Base-by-base conservation (phyloP, 2,888 invertebrate species). In the Coelinius sp. region DNA sequence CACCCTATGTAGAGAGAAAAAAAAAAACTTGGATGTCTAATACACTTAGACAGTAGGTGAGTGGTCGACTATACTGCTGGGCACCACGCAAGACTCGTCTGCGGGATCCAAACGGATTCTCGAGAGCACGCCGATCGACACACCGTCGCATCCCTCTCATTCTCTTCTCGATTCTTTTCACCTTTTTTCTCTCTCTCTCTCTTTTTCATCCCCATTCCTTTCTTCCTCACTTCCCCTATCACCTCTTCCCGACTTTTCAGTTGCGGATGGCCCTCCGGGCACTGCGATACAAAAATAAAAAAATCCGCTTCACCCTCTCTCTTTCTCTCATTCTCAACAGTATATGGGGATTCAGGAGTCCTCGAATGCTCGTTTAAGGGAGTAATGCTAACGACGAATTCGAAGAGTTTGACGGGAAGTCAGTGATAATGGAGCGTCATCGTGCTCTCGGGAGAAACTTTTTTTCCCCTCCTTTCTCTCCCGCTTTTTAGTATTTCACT, bases 31-130 rank as follows among this genome's bases (percentile, higher is more conserved):
- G 81, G 80, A 83, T 49, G 82, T 84, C 81, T 83, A 85, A 85
- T 85, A 85, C 85, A 84, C 85, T 85, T 85, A 84, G 83, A 82
- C 79, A 71, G 53, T 12, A n/a, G 22, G 17, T 56, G 24, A 10
- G 7, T 27, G n/a, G 1, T 56, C 8, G 22, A 20, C 27, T 0
- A n/a, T 27, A 63, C 38, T 52, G 63, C 20, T 52, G 35, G 8
- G 6, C 22, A 17, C 49, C 46, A 52, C 38, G 52, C 24, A 35
- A 52, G 49, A 38, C 17, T 17, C 2, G 46, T 63, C 41, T 38
- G 38, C n/a, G 22, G 25, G 14, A 24, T 38, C 38, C 41, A 64
- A 14, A 46, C 27, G 65, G n/a, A 46, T 35, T 17, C n/a, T 22
- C 35, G 10, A 20, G 62, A n/a, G n/a, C n/a, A n/a, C n/a, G n/a